Evolutionary conservation across 2,113 vertebrate genomes (phyloP), one percentile per base, ranked within the genome.

Genomic region (Oophaga pumilio): DNA sequence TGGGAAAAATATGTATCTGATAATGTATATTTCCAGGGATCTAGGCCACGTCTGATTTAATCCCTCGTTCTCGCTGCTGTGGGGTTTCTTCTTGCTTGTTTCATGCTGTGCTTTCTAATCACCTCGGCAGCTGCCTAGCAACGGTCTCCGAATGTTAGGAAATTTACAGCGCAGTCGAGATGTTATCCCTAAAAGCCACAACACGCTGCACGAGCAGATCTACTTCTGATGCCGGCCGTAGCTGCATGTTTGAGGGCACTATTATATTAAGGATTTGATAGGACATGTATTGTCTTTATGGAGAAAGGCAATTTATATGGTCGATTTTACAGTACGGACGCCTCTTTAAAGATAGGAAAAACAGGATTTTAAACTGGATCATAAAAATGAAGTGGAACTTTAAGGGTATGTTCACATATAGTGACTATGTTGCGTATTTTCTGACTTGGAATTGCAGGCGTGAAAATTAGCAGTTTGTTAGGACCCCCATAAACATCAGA

Each of bases 91-190:
- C n/a, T 52, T 4, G 50, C 49, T n/a, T 43, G 12, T 56, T 57
- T 59, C 60, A 66, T 20, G 59, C 33, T 43, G 79, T 49, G 79
- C 59, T 82, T 49, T 82, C 79, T 43, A 50, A 82, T 68, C 60
- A 68, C 80, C 62, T 20, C 79, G 24, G 60, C 60, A 26, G 60
- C 79, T 82, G 33, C 80, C 80, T 66, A 68, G 79, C 57, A 82
- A 82, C 80, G 17, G 80, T 52, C 80, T 82, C 33, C 22, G 68
- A 52, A 82, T 82, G 78, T 80, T 80, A 62, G 78, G 57, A 80
- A 57, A 80, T 80, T 80, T 80, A 33, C 78, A 79, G 78, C 56
- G 60, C 78, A 80, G 43, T 24, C 52, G 53, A 22, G 78, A 60
- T 80, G 80, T 82, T 82, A 68, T 82, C 80, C 60, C 43, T 17